Percentiles rank a stretch among this genome's conserved stretches.
Conservation (phyloP, 1,140 invertebrate genomes). For the Atta cephalotes region DNA sequence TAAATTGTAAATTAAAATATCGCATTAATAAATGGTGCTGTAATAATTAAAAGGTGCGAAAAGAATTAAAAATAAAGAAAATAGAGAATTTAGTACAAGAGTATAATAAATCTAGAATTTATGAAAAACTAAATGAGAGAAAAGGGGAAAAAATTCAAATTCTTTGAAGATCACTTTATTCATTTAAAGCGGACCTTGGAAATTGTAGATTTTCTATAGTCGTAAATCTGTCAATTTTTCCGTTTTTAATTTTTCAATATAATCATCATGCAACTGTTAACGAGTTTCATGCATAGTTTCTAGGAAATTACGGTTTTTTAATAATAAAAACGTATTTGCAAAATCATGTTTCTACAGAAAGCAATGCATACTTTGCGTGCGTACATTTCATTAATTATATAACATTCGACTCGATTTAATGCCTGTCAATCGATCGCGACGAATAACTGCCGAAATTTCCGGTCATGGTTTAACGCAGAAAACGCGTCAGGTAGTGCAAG, state of each 20-base stretch:
- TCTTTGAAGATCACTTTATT: background rate
- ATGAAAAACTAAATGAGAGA: background rate
- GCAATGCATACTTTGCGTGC: background rate
- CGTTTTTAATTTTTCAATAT: background rate
- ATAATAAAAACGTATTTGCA: background rate
- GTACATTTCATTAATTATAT: background rate
- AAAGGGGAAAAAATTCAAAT: background rate
- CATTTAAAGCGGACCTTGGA: background rate
- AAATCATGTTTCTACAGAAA: background rate
- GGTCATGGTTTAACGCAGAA: background rate
- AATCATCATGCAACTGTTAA: background rate
- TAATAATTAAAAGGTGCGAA: background rate
- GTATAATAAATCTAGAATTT: background rate
- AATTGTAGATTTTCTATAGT: background rate
- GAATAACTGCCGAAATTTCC: background rate
- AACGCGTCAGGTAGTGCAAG: background rate
- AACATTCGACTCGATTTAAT: background rate
- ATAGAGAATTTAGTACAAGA: background rate
- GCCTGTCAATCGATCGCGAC: constrained; percentile 4
- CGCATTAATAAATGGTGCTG: constrained; percentile 4
- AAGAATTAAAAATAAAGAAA: background rate
- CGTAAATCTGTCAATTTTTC: background rate
- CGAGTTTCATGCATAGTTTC: background rate
- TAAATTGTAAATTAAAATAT: constrained; percentile 17
- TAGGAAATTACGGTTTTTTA: background rate